Conservation (phyloP, 2,888 invertebrate species). For the Protonemura montana region DNA sequence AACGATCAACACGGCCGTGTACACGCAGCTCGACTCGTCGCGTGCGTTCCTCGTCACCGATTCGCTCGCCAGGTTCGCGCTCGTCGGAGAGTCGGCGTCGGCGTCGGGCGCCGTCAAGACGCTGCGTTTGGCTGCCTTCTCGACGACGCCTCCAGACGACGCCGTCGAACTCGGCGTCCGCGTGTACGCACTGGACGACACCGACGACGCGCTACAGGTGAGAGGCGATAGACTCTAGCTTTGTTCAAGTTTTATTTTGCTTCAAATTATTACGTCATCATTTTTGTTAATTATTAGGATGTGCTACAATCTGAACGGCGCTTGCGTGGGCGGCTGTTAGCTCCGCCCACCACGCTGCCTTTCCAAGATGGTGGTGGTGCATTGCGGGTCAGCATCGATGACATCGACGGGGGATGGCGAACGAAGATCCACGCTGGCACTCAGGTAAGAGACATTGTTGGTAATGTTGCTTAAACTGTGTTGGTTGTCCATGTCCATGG, state of each 20-base stretch:
- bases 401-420: constrained; percentile 87
- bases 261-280: no score
- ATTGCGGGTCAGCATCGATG: constrained; percentile 87
- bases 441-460: constrained; percentile 56
- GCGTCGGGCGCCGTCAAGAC: constrained; percentile 75
- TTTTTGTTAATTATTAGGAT: no score
- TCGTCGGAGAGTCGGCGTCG: constrained; percentile 84
- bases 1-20: constrained; percentile 88
- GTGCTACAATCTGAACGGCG: constrained; percentile 58
- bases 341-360: constrained; percentile 85
- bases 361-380: constrained; percentile 91
- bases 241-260: no score
- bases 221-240: constrained; percentile 59
- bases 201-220: constrained; percentile 88
- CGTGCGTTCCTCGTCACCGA: constrained; percentile 92
- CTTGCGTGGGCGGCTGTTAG: constrained; percentile 84
- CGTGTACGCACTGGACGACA: constrained; percentile 93
- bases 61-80: constrained; percentile 85
- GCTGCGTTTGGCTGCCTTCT: constrained; percentile 85
- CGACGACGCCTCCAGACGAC: constrained; percentile 57
- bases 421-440: constrained; percentile 84
- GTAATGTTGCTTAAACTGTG: neutral
- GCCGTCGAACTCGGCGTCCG: constrained; percentile 77
- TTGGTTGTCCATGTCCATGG: neutral
- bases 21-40: constrained; percentile 89